Conservation (phyloP, 2,797 vertebrate species). For the Triplophysa yarkandensis region DNA sequence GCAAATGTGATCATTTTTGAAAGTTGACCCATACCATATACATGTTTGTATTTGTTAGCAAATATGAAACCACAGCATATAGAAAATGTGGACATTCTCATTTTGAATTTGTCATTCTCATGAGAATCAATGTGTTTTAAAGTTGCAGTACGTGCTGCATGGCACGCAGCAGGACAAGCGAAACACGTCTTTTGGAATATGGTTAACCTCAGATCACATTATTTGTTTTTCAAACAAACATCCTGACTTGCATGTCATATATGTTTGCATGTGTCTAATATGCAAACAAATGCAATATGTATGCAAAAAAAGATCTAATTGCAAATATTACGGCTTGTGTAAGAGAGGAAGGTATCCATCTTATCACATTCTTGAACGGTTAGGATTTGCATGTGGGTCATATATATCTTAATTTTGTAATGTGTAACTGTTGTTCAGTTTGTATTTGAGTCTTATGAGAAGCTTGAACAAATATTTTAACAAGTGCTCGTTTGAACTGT, state of each 20-base stretch:
- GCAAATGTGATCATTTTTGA: neutral
- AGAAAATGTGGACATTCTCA: neutral
- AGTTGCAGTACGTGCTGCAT: neutral
- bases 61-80: neutral
- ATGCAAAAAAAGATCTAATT: neutral
- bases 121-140: conserved; percentile 16
- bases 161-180: neutral
- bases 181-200: neutral
- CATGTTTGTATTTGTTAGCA: neutral
- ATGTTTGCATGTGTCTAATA: neutral
- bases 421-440: neutral
- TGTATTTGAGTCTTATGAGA: neutral
- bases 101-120: too few relatives aligned
- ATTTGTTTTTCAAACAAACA: neutral
- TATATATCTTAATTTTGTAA: conserved; percentile 11
- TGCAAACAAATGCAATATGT: neutral
- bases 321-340: neutral
- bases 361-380: neutral
- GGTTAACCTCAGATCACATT: conserved; percentile 7
- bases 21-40: neutral
- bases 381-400: neutral
- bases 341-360: neutral
- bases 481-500: neutral
- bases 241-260: neutral
- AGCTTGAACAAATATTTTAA: conserved; percentile 23